Percentiles rank a stretch among this genome's conserved stretches.
Conservation (phyloP, 2,888 invertebrate genomes). For the Andrena hattorfiana region DNA sequence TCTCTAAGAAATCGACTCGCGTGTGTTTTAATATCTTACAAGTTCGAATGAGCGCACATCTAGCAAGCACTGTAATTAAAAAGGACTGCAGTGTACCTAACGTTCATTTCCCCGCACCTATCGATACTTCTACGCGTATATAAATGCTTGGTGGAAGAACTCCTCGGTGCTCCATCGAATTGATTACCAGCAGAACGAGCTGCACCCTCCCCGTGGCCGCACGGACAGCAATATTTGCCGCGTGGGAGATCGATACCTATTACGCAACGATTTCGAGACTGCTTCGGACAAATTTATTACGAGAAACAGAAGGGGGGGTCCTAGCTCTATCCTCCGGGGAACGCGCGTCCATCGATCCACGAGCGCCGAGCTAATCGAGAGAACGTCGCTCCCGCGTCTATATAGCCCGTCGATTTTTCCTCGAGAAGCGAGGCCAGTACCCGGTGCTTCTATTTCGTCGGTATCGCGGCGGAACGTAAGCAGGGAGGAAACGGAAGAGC, state of each 20-base stretch:
- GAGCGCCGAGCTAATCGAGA: slow-evolving; percentile 27
- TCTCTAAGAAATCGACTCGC: too few species aligned
- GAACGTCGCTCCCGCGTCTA: background rate
- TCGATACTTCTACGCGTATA: too few species aligned
- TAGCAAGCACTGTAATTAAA: too few species aligned
- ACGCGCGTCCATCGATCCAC: slow-evolving; percentile 50
- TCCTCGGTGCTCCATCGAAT: slow-evolving; percentile 19
- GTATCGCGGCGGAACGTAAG: background rate
- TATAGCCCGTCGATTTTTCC: slow-evolving; percentile 32
- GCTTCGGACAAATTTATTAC: slow-evolving; percentile 62
- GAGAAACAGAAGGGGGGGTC: slow-evolving; percentile 11
- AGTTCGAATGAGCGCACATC: too few species aligned
- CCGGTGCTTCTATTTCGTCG: too few species aligned
- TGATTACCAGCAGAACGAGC: slow-evolving; percentile 25
- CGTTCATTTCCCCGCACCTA: too few species aligned
- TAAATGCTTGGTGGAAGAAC: background rate
- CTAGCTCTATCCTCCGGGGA: slow-evolving; percentile 35
- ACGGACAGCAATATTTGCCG: slow-evolving; percentile 26
- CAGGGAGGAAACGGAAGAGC: slow-evolving; percentile 28
- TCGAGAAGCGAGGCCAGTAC: background rate
- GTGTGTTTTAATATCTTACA: too few species aligned
- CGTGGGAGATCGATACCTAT: slow-evolving; percentile 52
- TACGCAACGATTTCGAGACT: slow-evolving; percentile 58
- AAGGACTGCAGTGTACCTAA: too few species aligned
- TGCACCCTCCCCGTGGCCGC: background rate